Evolutionary conservation across 2,797 vertebrate species (phyloP), one percentile per base, ranked within the genome.

Genomic region (Diglossa cyanea): DNA sequence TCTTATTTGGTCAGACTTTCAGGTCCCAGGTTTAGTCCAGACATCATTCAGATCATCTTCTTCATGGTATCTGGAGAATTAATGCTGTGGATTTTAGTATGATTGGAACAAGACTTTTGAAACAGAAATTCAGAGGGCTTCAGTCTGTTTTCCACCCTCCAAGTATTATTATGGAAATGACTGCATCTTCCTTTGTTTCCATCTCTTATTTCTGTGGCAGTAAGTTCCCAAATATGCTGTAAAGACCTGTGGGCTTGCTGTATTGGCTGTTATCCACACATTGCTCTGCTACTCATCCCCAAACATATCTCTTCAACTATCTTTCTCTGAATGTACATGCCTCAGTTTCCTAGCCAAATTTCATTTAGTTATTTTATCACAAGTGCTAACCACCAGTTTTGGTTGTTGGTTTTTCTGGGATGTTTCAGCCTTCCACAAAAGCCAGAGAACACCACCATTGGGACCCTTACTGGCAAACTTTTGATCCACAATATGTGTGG

Each of bases 81-180:
- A 35, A 57, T 42, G 19, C 14, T 30, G 31, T 9, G 21, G 26
- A 19, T 55, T 91, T 70, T 50, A 33, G 20, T 53, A 13, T 35
- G 20, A 67, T 65, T 53, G 40, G 30, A 80, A n/a, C 21, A 44
- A 33, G 57, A 45, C 15, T 82, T 91, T 19, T 71, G 77, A 89
- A 93, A 83, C 4, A 55, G 61, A 68, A 76, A 18, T 67, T 60
- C 78, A 40, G 61, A 63, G 39, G 4, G 2, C 2, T 19, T 48
- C 0, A 0, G 26, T 44, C 11, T n/a, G 11, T 71, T 57, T 54
- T 61, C 20, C 37, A 24, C 14, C 10, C 17, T 85, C 1, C 0
- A 70, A 85, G 30, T 58, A 25, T 33, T 80, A 25, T 33, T 68
- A 10, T 66, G 26, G 83, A 89, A 91, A 85, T 75, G 40, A 57